These are phyloP conservation scores for Poeciliopsis prolifica DNA, from an alignment of 2,113 vertebrate species.

Conservation along the genomic window DNA sequence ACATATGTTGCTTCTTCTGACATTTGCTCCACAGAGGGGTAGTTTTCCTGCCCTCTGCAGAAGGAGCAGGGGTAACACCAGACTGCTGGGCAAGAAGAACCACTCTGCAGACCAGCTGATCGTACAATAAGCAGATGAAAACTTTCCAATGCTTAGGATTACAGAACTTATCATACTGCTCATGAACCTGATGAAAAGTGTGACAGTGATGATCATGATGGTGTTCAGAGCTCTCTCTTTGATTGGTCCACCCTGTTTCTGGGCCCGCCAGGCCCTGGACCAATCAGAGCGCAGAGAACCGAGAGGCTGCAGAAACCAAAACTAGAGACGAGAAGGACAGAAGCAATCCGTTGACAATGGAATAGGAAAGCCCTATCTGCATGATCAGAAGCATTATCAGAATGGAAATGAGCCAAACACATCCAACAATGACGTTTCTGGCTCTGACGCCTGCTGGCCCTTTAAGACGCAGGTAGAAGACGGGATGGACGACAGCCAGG, in stretches of 20 bases:
- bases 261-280: background rate
- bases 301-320: slow-evolving; percentile 6
- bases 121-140: background rate
- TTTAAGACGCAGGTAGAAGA: slow-evolving; percentile 16
- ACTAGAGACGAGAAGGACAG: background rate
- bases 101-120: background rate
- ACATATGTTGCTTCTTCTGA: background rate
- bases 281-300: slow-evolving; percentile 16
- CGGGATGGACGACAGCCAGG: slow-evolving; percentile 17
- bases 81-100: slow-evolving; percentile 5
- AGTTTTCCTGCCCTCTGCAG: slow-evolving; percentile 8
- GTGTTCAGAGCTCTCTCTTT: background rate
- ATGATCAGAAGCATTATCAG: accelerated
- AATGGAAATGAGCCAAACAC: slow-evolving; percentile 16
- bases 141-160: background rate
- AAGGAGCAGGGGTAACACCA: slow-evolving; percentile 14
- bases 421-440: slow-evolving; percentile 1
- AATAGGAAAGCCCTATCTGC: background rate
- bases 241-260: background rate
- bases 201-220: background rate
- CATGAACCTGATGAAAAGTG: background rate
- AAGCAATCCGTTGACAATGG: background rate
- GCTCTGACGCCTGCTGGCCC: background rate
- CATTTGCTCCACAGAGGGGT: background rate
- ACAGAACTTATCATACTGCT: background rate